Evolutionary conservation across 2,888 invertebrate species (phyloP).

Genomic region (Brenthis daphne): DNA sequence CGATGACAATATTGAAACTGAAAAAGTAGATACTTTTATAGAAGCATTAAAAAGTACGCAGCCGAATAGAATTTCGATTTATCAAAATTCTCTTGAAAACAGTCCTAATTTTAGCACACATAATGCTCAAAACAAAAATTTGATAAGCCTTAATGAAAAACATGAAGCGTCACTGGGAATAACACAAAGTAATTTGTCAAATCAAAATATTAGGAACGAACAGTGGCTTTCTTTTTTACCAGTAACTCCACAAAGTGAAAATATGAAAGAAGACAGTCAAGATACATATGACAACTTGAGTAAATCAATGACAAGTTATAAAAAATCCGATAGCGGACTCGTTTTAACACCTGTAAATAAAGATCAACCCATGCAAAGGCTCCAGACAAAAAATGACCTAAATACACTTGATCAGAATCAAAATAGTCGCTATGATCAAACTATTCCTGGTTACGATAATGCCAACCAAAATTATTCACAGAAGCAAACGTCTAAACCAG

Average conservation of each 20-base stretch:
- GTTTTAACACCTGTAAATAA: conserved; percentile 6
- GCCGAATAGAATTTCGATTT: conserved; percentile 10
- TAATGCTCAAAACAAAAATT: background rate
- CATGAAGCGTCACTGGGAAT: conserved; percentile 8
- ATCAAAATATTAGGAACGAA: background rate
- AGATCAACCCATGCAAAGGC: background rate
- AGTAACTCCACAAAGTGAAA: conserved; percentile 12
- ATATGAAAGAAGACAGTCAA: background rate
- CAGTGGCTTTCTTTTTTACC: conserved; percentile 31
- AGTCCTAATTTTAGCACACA: background rate
- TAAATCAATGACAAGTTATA: conserved; percentile 16
- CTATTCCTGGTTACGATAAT: background rate
- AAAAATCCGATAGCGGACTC: conserved; percentile 13
- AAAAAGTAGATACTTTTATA: conserved; percentile 50
- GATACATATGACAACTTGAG: background rate
- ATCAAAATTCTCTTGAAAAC: conserved; percentile 33
- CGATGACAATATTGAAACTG: conserved; percentile 41
- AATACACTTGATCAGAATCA: background rate
- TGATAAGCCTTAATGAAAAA: conserved; percentile 28
- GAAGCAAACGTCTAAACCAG: no score
- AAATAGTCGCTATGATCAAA: background rate
- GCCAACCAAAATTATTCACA: no score
- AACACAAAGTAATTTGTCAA: conserved; percentile 1
- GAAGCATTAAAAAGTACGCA: conserved; percentile 49
- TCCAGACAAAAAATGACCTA: background rate